A percentile compares a stretch with the other conserved stretches of the same genome.
These are phyloP conservation scores for Rhingia rostrata DNA, from an alignment of 2,888 invertebrate genomes.

Conservation along the genomic window DNA sequence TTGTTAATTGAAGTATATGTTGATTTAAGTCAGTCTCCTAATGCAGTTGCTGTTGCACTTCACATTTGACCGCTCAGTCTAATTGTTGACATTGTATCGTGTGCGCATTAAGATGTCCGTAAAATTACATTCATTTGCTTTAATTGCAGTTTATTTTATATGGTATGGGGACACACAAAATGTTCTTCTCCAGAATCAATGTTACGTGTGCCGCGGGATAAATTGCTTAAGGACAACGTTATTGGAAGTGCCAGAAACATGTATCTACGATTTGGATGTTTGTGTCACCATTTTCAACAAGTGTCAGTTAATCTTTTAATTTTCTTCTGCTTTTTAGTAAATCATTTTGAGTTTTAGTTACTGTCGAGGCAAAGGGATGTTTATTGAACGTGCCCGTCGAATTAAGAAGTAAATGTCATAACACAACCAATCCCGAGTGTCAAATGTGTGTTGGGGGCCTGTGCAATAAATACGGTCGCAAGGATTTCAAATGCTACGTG, in stretches of 20 bases:
- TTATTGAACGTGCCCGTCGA: constrained; percentile 76
- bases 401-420: constrained; percentile 77
- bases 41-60: not conserved
- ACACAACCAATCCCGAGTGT: constrained; percentile 76
- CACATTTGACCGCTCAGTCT: constrained; percentile 13
- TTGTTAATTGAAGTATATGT: too few species aligned
- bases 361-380: constrained; percentile 79
- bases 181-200: constrained; percentile 73
- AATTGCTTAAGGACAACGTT: constrained; percentile 78
- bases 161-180: constrained; percentile 38
- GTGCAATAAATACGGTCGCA: constrained; percentile 79
- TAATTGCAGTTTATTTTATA: not conserved
- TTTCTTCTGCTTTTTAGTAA: not conserved
- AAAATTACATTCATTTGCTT: not conserved
- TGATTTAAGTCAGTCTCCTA: too few species aligned
- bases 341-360: constrained; percentile 74
- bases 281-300: constrained; percentile 80
- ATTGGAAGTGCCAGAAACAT: constrained; percentile 76
- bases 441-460: constrained; percentile 78
- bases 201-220: constrained; percentile 80
- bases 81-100: constrained; percentile 10
- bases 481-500: constrained; percentile 78
- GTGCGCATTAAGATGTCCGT: constrained; percentile 29
- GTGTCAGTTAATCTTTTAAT: constrained; percentile 76
- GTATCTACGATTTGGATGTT: constrained; percentile 79